Percentiles rank a stretch among this genome's conserved stretches.
Conservation (phyloP, 2,113 vertebrate species). For the Desmodus rotundus region DNA sequence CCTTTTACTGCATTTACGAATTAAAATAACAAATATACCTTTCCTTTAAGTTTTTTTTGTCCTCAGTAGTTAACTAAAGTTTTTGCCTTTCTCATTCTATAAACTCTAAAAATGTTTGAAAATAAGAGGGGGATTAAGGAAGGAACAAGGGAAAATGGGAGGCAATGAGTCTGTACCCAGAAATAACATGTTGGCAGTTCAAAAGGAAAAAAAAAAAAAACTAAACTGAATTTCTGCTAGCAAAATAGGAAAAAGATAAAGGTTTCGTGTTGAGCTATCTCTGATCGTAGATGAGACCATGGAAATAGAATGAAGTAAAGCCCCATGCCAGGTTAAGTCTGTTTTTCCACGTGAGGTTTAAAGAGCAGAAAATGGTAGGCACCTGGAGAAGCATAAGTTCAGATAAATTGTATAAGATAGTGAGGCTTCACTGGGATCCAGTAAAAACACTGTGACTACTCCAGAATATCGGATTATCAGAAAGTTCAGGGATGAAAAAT, state of each 20-base stretch:
- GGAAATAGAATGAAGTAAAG: background rate
- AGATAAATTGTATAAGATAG: constrained; percentile 7
- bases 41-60: background rate
- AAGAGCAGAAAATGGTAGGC: background rate
- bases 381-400: background rate
- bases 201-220: background rate
- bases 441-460: constrained; percentile 23
- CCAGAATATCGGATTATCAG: constrained; percentile 23
- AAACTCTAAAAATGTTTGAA: background rate
- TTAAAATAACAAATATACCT: background rate
- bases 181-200: background rate
- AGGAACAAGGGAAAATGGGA: background rate
- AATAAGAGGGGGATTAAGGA: background rate
- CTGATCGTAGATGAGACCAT: background rate
- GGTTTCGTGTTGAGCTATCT: background rate
- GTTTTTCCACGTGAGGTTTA: background rate
- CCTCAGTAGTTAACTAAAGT: background rate
- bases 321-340: background rate
- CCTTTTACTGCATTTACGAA: background rate
- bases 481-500: constrained; percentile 38
- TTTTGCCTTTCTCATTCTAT: background rate
- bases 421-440: background rate
- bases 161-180: background rate
- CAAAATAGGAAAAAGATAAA: background rate
- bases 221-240: background rate